A percentile compares a stretch with the other conserved stretches of the same genome.
Conservation (phyloP, 2,113 vertebrate genomes). For the Mobula birostris region DNA sequence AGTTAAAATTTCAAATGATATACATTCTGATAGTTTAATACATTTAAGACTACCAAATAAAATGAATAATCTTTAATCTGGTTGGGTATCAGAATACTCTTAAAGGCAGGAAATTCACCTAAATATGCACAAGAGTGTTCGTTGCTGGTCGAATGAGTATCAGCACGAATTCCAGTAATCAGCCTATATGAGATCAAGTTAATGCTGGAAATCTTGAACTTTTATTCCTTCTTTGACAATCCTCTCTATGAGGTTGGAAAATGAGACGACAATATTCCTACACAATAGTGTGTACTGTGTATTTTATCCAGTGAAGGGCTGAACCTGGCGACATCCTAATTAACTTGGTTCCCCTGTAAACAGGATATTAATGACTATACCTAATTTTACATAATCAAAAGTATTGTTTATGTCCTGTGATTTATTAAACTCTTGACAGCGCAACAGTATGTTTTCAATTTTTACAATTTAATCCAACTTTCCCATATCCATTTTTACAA, state of each 20-base stretch:
- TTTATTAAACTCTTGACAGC: not conserved
- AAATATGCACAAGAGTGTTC: too few species aligned
- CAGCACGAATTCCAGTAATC: too few species aligned
- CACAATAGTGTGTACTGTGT: not conserved
- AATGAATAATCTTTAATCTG: constrained; percentile 8
- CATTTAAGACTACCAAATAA: not conserved
- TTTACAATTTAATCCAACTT: not conserved
- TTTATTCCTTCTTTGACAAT: not conserved
- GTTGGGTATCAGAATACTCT: not conserved
- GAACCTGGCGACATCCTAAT: not conserved
- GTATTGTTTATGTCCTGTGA: not conserved
- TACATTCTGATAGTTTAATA: constrained; percentile 9
- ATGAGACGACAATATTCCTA: not conserved
- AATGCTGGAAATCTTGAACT: too few species aligned
- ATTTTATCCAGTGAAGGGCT: not conserved
- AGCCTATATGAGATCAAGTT: too few species aligned
- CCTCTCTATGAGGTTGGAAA: not conserved
- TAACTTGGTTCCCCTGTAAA: not conserved
- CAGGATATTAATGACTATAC: not conserved
- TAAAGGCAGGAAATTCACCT: not conserved
- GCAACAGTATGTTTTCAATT: not conserved
- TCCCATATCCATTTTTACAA: not conserved
- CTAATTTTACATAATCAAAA: constrained; percentile 2
- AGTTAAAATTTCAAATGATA: constrained; percentile 22
- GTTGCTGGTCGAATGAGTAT: too few species aligned